A percentile compares a stretch with the other conserved stretches of the same genome.
phyloP scores from a whole-genome alignment of 2,113 vertebrate species.

The Meriones unguiculatus region DNA sequence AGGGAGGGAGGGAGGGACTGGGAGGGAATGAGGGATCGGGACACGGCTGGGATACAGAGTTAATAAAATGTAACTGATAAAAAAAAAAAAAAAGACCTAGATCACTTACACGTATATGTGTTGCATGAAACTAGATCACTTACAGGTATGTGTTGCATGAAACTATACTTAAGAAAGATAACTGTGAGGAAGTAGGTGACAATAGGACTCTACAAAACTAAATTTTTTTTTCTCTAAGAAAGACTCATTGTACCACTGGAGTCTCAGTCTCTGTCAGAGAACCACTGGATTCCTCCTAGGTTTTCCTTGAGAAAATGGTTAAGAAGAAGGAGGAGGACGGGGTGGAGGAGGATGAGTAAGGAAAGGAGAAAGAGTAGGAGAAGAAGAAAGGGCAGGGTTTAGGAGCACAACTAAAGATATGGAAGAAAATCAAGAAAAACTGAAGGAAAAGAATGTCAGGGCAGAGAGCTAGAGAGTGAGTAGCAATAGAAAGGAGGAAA shows the following conservation, averaged over 20 bases:
- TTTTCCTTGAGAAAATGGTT: background rate
- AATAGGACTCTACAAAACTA: background rate
- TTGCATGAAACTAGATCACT: background rate
- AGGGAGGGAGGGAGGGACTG: too few relatives aligned
- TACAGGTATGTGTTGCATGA: background rate
- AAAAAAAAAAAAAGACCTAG: too few relatives aligned
- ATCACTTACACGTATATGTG: too few relatives aligned
- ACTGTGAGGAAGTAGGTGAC: background rate
- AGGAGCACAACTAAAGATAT: background rate
- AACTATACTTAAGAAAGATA: background rate
- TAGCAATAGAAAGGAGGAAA: background rate
- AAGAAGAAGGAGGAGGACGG: background rate
- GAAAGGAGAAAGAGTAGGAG: background rate
- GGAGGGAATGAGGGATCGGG: too few relatives aligned
- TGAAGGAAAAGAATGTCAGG: background rate
- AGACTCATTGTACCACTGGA: background rate
- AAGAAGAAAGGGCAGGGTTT: background rate
- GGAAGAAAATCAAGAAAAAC: background rate
- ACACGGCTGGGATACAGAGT: too few relatives aligned
- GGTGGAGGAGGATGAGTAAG: background rate
- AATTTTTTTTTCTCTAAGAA: background rate
- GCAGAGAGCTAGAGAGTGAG: background rate
- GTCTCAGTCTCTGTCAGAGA: background rate
- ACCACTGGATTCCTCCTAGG: background rate
- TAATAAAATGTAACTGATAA: too few relatives aligned